A percentile compares a stretch with the other conserved stretches of the same genome.
Conservation (phyloP, 2,888 invertebrate genomes). For the Drosophila picticornis region DNA sequence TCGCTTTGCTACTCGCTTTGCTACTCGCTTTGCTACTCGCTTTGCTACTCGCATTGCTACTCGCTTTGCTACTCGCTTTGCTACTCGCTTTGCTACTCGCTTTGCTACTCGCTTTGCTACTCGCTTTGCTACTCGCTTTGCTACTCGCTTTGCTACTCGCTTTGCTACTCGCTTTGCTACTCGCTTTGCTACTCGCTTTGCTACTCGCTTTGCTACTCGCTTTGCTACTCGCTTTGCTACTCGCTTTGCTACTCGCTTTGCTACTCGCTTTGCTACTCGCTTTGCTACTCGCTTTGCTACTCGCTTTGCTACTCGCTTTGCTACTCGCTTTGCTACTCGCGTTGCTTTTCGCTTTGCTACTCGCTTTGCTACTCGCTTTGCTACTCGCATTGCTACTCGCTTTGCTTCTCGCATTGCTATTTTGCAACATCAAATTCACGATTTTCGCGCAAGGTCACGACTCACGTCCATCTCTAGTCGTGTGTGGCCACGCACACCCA, state of each 20-base stretch:
- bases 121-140: not conserved
- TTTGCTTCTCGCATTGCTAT: not conserved
- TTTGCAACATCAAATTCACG: not conserved
- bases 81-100: too few relatives aligned
- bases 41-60: not conserved
- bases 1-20: not conserved
- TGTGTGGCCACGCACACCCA: conserved; percentile 10
- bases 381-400: not conserved
- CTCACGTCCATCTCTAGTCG: conserved; percentile 22
- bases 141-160: too few relatives aligned
- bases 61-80: too few relatives aligned
- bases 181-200: not conserved
- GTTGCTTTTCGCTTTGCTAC: not conserved
- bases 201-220: not conserved
- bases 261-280: not conserved
- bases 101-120: too few relatives aligned
- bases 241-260: not conserved
- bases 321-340: not conserved
- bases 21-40: not conserved
- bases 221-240: not conserved
- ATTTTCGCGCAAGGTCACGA: conserved; percentile 11
- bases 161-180: not conserved
- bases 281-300: not conserved
- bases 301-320: not conserved
- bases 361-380: not conserved